Evolutionary conservation across 2,888 invertebrate genomes (phyloP), one percentile per base, ranked within the genome.

Genomic region (Phengaris alcon): DNA sequence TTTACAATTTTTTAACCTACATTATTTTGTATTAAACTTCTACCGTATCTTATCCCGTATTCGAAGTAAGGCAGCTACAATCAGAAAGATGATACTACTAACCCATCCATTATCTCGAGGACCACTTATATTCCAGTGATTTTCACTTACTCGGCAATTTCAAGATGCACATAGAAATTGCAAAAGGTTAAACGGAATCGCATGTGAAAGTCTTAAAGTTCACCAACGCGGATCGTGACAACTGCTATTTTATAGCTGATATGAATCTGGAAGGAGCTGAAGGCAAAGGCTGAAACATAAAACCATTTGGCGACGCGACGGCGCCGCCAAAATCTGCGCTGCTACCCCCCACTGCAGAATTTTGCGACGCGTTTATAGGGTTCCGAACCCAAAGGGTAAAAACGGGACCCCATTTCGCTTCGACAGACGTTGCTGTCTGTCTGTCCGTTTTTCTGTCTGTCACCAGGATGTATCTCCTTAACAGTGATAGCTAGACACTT

Each of bases 191-290:
- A 82, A 78, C 76, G 78, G 79, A 76, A 77, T 77, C 75, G 79
- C 80, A 81, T 80, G 79, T 79, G 81, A 80, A 82, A 80, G 76
- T 80, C 78, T 79, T 79, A 79, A 78, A 79, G 76, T 78, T 79
- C 78, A 79, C 77, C 76, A 77, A 78, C 77, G 78, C 73, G 79
- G 79, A 82, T 82, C 82, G 81, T 81, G 80, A 80, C 80, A 75
- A 74, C 68, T 73, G 74, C 76, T 77, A 74, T 76, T 77, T 77
- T 79, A 76, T 76, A 74, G 73, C 76, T 73, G 76, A 75, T 69
- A 72, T 70, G 74, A 77, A 76, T 72, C 57, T 54, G 51, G 70
- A 69, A 75, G 70, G 74, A 64, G 52, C 10, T 73, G 10, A 6
- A 46, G 6, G 46, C 44, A 73, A 46, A 46, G n/a, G 73, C 35